These are phyloP conservation scores for Lipophrys pholis DNA, from an alignment of 2,113 vertebrate species.

Conservation along the genomic window DNA sequence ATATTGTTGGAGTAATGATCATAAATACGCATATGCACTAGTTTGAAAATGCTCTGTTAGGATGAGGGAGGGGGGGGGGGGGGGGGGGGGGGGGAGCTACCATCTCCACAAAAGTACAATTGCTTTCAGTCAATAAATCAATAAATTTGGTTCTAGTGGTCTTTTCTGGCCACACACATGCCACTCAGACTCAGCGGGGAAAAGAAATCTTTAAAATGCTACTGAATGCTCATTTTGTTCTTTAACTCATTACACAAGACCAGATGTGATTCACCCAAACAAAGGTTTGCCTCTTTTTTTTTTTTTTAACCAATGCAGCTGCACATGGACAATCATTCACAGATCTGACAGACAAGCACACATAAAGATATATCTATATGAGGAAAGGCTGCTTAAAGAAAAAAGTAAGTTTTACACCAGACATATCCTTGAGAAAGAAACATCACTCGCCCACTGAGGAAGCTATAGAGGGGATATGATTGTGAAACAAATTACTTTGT, in stretches of 20 bases:
- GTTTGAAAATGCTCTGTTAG: no score
- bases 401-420: no score
- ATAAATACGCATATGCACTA: no score
- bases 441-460: no score
- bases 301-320: background rate
- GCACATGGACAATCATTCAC: background rate
- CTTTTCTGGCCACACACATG: background rate
- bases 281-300: background rate
- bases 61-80: no score
- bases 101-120: slow-evolving; percentile 1
- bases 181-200: no score
- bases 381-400: no score
- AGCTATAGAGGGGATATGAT: no score
- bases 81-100: no score
- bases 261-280: slow-evolving; percentile 26
- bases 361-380: background rate
- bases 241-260: background rate
- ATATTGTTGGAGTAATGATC: no score
- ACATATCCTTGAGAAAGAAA: no score
- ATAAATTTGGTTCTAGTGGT: slow-evolving; percentile 13
- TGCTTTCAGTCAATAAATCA: background rate
- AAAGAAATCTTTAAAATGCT: slow-evolving; percentile 3
- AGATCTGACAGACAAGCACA: background rate
- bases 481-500: no score
- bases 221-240: slow-evolving; percentile 9